phyloP scores from a whole-genome alignment of 2,797 vertebrate species.

The Distichodus sexfasciatus region DNA sequence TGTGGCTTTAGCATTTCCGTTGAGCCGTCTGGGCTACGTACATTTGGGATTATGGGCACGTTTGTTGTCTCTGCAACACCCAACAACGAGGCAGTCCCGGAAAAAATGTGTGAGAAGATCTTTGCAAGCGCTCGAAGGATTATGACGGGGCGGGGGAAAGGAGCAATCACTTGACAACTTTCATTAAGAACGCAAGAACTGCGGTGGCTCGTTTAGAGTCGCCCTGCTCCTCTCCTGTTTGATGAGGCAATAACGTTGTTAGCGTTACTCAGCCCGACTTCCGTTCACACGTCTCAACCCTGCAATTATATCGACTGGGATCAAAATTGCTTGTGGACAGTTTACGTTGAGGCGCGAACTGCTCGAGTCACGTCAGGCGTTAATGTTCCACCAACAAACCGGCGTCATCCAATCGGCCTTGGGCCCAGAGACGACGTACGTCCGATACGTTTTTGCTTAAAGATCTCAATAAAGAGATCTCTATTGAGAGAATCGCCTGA shows the following conservation, averaged over 20 bases:
- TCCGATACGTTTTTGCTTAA: conserved; percentile 19
- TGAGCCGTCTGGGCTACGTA: too few species aligned
- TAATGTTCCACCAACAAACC: conserved; percentile 16
- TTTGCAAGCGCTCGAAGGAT: neutral
- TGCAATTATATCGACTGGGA: neutral
- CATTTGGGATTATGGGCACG: too few species aligned
- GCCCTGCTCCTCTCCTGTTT: too few species aligned
- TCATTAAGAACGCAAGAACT: neutral
- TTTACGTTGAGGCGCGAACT: neutral
- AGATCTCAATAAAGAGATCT: conserved; percentile 36
- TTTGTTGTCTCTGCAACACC: too few species aligned
- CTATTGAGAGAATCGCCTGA: conserved; percentile 8
- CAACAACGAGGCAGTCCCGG: too few species aligned
- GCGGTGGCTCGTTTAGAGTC: too few species aligned
- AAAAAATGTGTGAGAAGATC: too few species aligned
- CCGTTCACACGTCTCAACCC: neutral
- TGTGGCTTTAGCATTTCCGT: too few species aligned
- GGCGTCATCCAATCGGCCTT: conserved; percentile 21
- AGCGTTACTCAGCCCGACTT: neutral
- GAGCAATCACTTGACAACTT: too few species aligned
- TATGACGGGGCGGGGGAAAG: too few species aligned
- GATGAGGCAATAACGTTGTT: neutral
- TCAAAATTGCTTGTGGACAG: neutral
- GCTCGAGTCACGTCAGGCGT: neutral
- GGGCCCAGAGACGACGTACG: conserved; percentile 9